Evolutionary conservation across 2,888 invertebrate genomes (phyloP), one percentile per base, ranked within the genome.

Genomic region (Acrocera orbiculus): DNA sequence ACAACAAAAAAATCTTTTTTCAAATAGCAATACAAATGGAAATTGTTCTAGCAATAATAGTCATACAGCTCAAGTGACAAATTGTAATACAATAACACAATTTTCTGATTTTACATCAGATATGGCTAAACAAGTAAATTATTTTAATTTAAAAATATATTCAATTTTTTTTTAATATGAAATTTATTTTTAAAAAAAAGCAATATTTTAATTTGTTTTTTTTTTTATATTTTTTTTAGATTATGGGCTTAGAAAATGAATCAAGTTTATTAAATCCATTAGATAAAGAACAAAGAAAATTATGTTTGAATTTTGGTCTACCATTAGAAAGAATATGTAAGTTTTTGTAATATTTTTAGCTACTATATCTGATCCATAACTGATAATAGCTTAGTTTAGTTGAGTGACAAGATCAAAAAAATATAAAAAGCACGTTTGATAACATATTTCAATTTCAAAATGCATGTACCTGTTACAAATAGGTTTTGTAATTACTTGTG

Each of bases 1-100:
- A 48, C 67, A 72, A 46, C 54, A 54, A 34, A 51, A 50, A 45
- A 44, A 45, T 41, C 38, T 71, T 67, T 54, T 65, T 59, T 48
- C 58, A 61, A 43, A 62, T 66, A 46, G 63, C 28, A 30, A 50
- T 52, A 32, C 39, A 36, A 39, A 47, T 54, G 44, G 52, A 52
- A 35, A 51, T 53, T 48, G 58, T 54, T 31, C 34, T 29, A 35
- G 29, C 29, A 34, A 34, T 36, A 42, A 42, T 38, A 40, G 46
- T 37, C 46, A 46, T 45, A 38, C 41, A 40, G 40, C 40, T 38
- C 42, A 38, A 39, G 34, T 41, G 27, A 42, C 43, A 40, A 42
- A 44, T 35, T 45, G 44, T 45, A 44, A 44, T 43, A 40, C 47
- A 54, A 61, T 61, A 50, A 54, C 59, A 38, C 53, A 57, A 38